A percentile compares a stretch with the other conserved stretches of the same genome.
Evolutionary conservation across 2,797 vertebrate species (phyloP).

Genomic region (Cetoscarus ocellatus): DNA sequence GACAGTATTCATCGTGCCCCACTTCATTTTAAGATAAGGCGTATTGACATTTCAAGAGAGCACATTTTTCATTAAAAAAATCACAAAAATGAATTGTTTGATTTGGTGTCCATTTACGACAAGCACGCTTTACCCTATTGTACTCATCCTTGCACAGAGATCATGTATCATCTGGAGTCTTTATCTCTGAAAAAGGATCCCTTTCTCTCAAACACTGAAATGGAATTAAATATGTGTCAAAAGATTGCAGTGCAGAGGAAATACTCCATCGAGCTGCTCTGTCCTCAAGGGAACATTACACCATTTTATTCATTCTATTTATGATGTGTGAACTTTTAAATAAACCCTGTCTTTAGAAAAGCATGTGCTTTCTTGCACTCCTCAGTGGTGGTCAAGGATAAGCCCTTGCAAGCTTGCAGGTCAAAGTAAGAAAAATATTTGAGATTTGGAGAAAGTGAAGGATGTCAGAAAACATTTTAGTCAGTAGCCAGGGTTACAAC

Average conservation of each 20-base stretch:
- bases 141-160: slow-evolving; percentile 14
- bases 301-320: neutral
- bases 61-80: slow-evolving; percentile 45
- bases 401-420: neutral
- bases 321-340: neutral
- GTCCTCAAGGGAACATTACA: neutral
- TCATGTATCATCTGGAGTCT: slow-evolving; percentile 35
- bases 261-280: neutral
- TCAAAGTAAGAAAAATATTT: neutral
- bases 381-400: neutral
- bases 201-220: slow-evolving; percentile 8
- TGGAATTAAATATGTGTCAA: neutral
- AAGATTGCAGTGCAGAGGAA: neutral
- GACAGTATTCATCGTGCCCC: slow-evolving; percentile 17
- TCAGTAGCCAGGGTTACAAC: neutral
- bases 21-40: slow-evolving; percentile 35
- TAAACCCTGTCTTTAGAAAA: neutral
- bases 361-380: neutral
- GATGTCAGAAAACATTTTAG: neutral
- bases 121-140: slow-evolving; percentile 30
- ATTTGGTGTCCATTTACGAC: slow-evolving; percentile 31
- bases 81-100: slow-evolving; percentile 26
- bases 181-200: slow-evolving; percentile 10
- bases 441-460: neutral
- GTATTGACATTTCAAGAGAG: slow-evolving; percentile 38